A percentile compares a stretch with the other conserved stretches of the same genome.
These are phyloP conservation scores for Chalcosyrphus nemorum DNA, from an alignment of 2,888 invertebrate genomes.

Conservation along the genomic window DNA sequence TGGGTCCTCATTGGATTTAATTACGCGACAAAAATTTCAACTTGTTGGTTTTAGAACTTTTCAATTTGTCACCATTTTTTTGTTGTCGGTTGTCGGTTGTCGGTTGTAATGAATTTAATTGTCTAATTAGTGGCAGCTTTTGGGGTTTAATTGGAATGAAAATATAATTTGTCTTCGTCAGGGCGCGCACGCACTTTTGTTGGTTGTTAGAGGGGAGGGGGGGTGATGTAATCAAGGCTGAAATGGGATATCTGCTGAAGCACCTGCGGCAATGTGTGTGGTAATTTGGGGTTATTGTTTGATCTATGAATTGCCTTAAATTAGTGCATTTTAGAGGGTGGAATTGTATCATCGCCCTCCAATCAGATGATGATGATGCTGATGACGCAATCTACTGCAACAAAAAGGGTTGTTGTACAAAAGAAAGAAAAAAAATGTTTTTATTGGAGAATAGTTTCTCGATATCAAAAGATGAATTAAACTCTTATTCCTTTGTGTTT, in stretches of 20 bases:
- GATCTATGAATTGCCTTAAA: slow-evolving; percentile 44
- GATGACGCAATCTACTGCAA: background rate
- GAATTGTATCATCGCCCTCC: background rate
- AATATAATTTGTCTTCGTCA: slow-evolving; percentile 50
- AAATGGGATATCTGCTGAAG: slow-evolving; percentile 2
- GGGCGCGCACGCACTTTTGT: too few species aligned
- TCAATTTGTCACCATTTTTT: slow-evolving; percentile 48
- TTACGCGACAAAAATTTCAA: slow-evolving; percentile 65
- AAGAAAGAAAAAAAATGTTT: too few species aligned
- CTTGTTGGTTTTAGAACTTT: slow-evolving; percentile 59
- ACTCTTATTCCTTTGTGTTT: slow-evolving; percentile 22
- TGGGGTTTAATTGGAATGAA: slow-evolving; percentile 52
- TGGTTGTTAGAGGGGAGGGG: background rate
- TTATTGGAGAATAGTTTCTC: background rate
- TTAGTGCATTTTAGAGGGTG: slow-evolving; percentile 24
- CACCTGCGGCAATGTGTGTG: slow-evolving; percentile 45
- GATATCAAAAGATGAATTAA: slow-evolving; percentile 32
- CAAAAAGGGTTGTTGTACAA: slow-evolving; percentile 25
- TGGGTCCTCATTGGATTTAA: slow-evolving; percentile 50
- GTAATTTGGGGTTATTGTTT: slow-evolving; percentile 64
- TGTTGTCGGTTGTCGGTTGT: background rate
- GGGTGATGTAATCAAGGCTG: slow-evolving; percentile 38
- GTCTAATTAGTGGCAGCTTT: slow-evolving; percentile 62
- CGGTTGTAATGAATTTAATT: slow-evolving; percentile 62
- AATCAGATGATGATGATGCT: background rate